Evolutionary conservation across 2,797 vertebrate genomes (phyloP).

Genomic region (Cynodonichthys magdalenae): DNA sequence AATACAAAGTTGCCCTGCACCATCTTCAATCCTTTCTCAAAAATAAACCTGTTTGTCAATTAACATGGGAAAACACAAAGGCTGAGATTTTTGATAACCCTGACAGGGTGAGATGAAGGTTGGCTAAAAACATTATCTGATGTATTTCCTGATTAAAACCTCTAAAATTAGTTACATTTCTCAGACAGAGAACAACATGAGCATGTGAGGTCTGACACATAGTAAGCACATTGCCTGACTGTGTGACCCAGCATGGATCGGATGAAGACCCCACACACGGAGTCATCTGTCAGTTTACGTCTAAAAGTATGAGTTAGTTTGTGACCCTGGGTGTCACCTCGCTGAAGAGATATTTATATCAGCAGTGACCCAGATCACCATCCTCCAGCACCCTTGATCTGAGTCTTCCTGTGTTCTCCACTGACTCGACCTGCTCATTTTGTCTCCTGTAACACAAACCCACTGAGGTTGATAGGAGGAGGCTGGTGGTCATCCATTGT

Average conservation of each 20-base stretch:
- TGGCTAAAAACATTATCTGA: conserved; percentile 40
- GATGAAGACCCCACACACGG: conserved; percentile 25
- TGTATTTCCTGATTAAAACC: conserved; percentile 14
- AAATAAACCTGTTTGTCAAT: too few relatives aligned
- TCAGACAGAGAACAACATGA: not conserved
- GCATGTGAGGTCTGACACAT: conserved; percentile 20
- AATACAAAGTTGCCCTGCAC: too few relatives aligned
- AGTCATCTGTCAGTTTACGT: conserved; percentile 22
- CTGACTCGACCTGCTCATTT: conserved; percentile 27
- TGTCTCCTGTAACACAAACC: conserved; percentile 8
- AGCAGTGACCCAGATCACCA: conserved; percentile 75
- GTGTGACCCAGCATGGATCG: conserved; percentile 4
- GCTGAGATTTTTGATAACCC: conserved; percentile 32
- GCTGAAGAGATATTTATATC: conserved; percentile 79
- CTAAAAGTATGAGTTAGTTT: conserved; percentile 45
- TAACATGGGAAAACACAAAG: conserved; percentile 39
- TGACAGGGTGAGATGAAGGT: conserved; percentile 19
- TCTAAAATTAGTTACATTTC: not conserved
- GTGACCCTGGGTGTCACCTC: conserved; percentile 72
- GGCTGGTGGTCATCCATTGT: not conserved
- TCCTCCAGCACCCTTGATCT: conserved; percentile 52
- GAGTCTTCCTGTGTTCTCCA: conserved; percentile 40
- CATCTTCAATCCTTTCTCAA: too few relatives aligned
- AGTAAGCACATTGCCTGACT: not conserved
- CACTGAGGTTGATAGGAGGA: not conserved